Conservation (phyloP, 1,140 invertebrate genomes). For the Camponotus vicinus region DNA sequence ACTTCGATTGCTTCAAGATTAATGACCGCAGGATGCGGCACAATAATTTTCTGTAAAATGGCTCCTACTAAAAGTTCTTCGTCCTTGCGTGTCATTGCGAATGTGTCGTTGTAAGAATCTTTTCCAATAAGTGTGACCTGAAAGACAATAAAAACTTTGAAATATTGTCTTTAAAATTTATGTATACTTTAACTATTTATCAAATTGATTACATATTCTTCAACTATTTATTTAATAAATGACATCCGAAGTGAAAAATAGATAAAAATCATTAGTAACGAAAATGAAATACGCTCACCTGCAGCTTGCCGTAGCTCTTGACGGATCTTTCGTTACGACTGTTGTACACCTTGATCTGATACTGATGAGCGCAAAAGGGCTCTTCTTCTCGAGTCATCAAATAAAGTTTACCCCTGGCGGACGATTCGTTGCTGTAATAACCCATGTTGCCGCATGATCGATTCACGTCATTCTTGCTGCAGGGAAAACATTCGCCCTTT, state of each 20-base stretch:
- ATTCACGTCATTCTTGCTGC: constrained; percentile 85
- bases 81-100: constrained; percentile 94
- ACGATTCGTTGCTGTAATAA: constrained; percentile 94
- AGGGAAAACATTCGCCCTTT: constrained; percentile 91
- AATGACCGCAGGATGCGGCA: constrained; percentile 94
- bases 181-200: not conserved
- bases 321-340: constrained; percentile 89
- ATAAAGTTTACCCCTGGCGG: constrained; percentile 93
- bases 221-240: not conserved
- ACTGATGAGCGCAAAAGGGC: constrained; percentile 97
- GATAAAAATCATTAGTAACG: not conserved
- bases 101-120: constrained; percentile 94
- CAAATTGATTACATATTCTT: not conserved
- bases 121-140: constrained; percentile 92
- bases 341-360: constrained; percentile 93
- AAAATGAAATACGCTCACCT: constrained; percentile 80
- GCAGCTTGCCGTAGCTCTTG: constrained; percentile 93
- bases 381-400: constrained; percentile 96
- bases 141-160: not conserved
- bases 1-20: constrained; percentile 86
- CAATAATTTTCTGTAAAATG: constrained; percentile 92
- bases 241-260: not conserved
- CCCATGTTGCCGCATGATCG: constrained; percentile 96
- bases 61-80: constrained; percentile 91
- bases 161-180: constrained; percentile 21